These are phyloP conservation scores for Drosophila watanabei DNA, from an alignment of 1,140 invertebrate species.

Conservation along the genomic window DNA sequence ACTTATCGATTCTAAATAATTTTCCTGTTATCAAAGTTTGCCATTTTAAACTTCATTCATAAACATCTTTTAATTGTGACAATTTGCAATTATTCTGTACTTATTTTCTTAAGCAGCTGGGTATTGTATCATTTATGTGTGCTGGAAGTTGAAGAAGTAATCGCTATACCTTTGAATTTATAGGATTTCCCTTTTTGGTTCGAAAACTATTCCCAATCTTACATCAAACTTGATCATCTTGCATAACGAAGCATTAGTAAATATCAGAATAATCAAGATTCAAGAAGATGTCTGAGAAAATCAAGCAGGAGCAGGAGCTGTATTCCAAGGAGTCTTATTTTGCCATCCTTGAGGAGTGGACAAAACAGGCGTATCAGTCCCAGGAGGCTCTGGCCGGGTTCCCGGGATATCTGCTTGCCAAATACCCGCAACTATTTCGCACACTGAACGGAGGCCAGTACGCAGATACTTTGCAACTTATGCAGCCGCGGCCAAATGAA, in stretches of 20 bases:
- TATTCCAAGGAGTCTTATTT: slow-evolving; percentile 87
- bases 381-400: slow-evolving; percentile 87
- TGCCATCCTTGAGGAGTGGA: slow-evolving; percentile 86
- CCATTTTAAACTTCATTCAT: background rate
- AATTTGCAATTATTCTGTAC: background rate
- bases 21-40: background rate
- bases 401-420: slow-evolving; percentile 87
- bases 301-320: background rate
- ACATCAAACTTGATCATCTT: too few species aligned
- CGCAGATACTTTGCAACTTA: background rate
- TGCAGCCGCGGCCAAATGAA: background rate
- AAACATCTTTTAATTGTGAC: background rate
- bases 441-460: background rate
- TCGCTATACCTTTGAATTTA: background rate
- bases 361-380: slow-evolving; percentile 87
- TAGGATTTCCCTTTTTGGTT: background rate
- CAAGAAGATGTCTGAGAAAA: background rate
- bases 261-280: too few species aligned
- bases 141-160: background rate
- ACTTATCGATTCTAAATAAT: background rate
- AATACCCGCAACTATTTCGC: slow-evolving; percentile 86
- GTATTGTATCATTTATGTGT: background rate
- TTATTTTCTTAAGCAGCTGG: background rate
- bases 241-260: too few species aligned
- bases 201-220: background rate